Evolutionary conservation across 2,113 vertebrate species (phyloP).

Genomic region (Lepus timidus): DNA sequence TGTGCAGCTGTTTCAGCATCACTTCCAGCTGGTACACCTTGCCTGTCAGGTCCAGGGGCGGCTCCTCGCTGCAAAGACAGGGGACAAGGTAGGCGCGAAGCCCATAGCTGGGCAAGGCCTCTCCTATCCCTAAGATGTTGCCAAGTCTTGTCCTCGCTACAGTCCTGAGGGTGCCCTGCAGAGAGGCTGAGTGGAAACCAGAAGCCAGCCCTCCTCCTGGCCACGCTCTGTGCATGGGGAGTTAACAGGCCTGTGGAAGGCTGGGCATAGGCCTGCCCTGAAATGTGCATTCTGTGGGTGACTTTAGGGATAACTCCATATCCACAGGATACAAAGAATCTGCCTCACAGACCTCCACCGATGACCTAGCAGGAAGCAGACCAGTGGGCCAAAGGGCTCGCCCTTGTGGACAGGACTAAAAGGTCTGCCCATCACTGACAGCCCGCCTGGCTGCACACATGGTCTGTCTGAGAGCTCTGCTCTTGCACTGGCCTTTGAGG

Average conservation of each 20-base stretch:
- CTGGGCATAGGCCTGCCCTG: rapidly evolving
- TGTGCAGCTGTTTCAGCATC: constrained; percentile 95
- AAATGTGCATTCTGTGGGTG: rapidly evolving
- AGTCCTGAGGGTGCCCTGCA: neutral
- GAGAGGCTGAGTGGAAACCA: neutral
- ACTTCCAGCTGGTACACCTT: constrained; percentile 94
- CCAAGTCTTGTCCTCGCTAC: neutral
- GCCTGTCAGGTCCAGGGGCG: constrained; percentile 89
- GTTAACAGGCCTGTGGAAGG: neutral
- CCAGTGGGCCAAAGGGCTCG: neutral
- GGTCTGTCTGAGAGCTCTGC: neutral
- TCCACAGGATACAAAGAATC: neutral
- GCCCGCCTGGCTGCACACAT: neutral
- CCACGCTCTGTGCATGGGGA: rapidly evolving
- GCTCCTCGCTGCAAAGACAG: constrained; percentile 89
- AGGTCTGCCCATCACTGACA: rapidly evolving
- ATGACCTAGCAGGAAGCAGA: neutral
- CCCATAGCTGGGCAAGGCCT: rapidly evolving
- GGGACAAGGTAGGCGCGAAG: neutral
- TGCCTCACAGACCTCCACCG: rapidly evolving
- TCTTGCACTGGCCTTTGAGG: rapidly evolving
- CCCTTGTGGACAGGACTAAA: rapidly evolving
- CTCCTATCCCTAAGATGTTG: neutral
- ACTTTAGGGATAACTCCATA: rapidly evolving
- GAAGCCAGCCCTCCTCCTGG: neutral